Conservation (phyloP, 2,113 vertebrate genomes). For the Hemibagrus wyckioides region DNA sequence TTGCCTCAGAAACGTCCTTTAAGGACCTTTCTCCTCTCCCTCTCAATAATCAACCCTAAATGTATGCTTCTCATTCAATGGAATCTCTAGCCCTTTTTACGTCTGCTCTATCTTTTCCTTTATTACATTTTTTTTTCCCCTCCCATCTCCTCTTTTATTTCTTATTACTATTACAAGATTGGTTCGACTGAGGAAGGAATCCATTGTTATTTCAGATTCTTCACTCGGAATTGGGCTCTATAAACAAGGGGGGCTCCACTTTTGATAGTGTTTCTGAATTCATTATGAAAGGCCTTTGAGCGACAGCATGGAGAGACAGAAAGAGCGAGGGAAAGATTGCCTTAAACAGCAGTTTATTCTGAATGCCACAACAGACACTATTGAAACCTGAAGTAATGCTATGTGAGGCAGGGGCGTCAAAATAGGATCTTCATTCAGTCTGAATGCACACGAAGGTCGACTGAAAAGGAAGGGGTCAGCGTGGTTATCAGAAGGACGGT, state of each 20-base stretch:
- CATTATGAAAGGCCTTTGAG: conserved; percentile 81
- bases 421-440: conserved; percentile 75
- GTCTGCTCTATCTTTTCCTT: conserved; percentile 54
- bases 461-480: conserved; percentile 75
- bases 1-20: conserved; percentile 68
- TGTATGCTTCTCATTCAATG: conserved; percentile 54
- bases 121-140: conserved; percentile 68
- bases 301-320: conserved; percentile 60
- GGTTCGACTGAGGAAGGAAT: conserved; percentile 83
- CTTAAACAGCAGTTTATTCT: conserved; percentile 82
- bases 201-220: conserved; percentile 82
- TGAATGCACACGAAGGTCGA: conserved; percentile 61
- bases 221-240: conserved; percentile 84
- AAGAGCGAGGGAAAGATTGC: conserved; percentile 66
- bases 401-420: conserved; percentile 76
- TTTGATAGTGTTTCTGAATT: conserved; percentile 87
- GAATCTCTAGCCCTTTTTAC: conserved; percentile 54
- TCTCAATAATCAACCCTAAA: conserved; percentile 67
- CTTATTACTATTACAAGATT: conserved; percentile 73
- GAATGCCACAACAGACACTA: conserved; percentile 77
- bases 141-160: conserved; percentile 72
- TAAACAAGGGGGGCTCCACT: conserved; percentile 87
- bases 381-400: conserved; percentile 86
- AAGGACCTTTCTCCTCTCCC: conserved; percentile 60
- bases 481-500: conserved; percentile 78